Base-by-base conservation (phyloP, 1,140 invertebrate genomes). In the Anastrepha obliqua region DNA sequence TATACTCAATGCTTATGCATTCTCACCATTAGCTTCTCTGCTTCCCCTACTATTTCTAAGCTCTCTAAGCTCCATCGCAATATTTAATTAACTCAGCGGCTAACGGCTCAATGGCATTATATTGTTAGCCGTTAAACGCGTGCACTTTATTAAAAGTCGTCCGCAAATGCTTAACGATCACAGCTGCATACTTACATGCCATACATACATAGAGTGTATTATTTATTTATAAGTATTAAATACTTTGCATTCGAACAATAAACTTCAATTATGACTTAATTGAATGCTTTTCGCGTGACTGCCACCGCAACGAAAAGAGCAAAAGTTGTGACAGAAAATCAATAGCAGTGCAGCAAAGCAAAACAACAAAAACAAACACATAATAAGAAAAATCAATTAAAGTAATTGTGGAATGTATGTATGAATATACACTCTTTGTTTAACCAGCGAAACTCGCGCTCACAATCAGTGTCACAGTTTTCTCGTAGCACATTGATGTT, bases 231-330 rank as follows among this genome's bases (percentile, higher is more conserved):
- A 17, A 29, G 29, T 29, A 55, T 29, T 20, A 51, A 81, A 81
- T 55, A n/a, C 44, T n/a, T 51, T 81, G n/a, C 47, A 81, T 51
- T 81, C 15, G 29, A 81, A 55, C 51, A 81, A 55, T 58, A 55
- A 81, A 58, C 47, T 81, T 81, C 44, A 81, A 81, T 81, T 55
- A 58, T 20, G 47, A 29, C 15, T 58, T 55, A 81, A 81, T 81
- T 58, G 74, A 81, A 81, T n/a, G 74, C 47, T n/a, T 29, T 13
- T 20, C n/a, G 15, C 70, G 42, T 13, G 13, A 81, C n/a, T 51
- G 47, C 51, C 44, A 81, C 7, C 20, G 3, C 29, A 29, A 20
- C 51, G 74, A 20, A 81, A 17, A 81, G 9, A 1, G 47, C 74
- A 29, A 55, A 58, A 81, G n/a, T 55, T n/a, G 8, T 20, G 44